phyloP scores from a whole-genome alignment of 2,888 invertebrate genomes.

The Plutella xylostella region DNA sequence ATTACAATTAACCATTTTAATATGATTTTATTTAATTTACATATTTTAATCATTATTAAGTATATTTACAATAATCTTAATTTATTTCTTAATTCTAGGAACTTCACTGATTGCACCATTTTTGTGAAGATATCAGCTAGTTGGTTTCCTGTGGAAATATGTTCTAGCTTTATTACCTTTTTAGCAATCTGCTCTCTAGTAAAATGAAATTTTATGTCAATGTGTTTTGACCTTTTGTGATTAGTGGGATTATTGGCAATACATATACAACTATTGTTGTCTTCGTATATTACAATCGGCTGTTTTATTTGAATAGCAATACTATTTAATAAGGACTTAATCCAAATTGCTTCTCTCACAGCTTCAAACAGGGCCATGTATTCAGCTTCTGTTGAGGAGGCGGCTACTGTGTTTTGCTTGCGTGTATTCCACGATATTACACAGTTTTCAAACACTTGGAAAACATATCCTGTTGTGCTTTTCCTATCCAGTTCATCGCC shows the following conservation, averaged over 20 bases:
- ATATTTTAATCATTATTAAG: neutral
- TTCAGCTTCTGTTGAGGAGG: conserved; percentile 13
- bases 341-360: conserved; percentile 27
- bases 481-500: conserved; percentile 18
- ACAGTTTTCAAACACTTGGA: conserved; percentile 18
- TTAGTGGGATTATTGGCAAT: conserved; percentile 3
- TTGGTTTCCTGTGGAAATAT: neutral
- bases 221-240: conserved; percentile 3
- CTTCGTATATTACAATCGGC: conserved; percentile 22
- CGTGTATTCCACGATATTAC: conserved; percentile 20
- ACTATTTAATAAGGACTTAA: conserved; percentile 23
- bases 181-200: neutral
- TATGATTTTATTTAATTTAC: too few relatives aligned
- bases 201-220: conserved; percentile 6
- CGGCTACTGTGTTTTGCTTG: conserved; percentile 20
- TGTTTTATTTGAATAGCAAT: conserved; percentile 16
- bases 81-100: neutral
- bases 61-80: neutral
- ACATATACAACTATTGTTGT: conserved; percentile 25
- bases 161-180: neutral
- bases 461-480: conserved; percentile 17
- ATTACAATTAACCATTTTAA: too few relatives aligned
- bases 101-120: neutral
- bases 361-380: conserved; percentile 24
- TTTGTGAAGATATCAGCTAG: conserved; percentile 1